Base-by-base conservation (phyloP, 2,113 vertebrate genomes). In the Paralichthys olivaceus region DNA sequence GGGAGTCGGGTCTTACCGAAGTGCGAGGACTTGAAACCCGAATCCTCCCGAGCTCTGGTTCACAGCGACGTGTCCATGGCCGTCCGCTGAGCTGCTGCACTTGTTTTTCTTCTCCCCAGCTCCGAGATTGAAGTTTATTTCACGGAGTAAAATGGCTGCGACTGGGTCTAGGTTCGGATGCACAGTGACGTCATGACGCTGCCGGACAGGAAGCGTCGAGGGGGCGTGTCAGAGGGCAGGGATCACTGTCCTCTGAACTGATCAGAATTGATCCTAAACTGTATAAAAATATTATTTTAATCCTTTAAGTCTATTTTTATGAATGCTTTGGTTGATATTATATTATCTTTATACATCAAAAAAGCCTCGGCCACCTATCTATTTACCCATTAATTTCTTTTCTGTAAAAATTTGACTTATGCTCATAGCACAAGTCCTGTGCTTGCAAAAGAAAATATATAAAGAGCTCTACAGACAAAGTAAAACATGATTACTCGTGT, bases 91-190 rank as follows among this genome's bases (percentile, higher is more conserved):
- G n/a, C 4, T 15, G 32, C 12, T 15, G 55, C 47, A 2, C 20
- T 22, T 9, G 11, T 14, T 43, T 23, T 40, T 76, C 78, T 68
- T 67, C 53, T 74, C 67, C 56, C 72, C 9, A 32, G 80, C 80
- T 72, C n/a, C 56, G 78, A 75, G 83, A 82, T 61, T 89, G 88
- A 94, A 95, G 93, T 94, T 94, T 94, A 91, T 92, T 87, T 90
- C 70, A 57, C 89, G 75, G 91, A 92, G 90, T 88, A 95, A 95
- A 93, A 95, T 95, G 94, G 94, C 94, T 91, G 94, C 94, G 88
- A 91, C 84, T 89, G 73, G 73, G 65, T 87, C 85, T 57, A 7
- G 81, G 57, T 80, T 82, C 65, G 71, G 92, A 87, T 92, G 90
- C 84, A 80, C 76, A 59, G 83, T 94, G 93, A 95, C 94, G 94